Evolutionary conservation across 2,113 vertebrate species (phyloP), one percentile per base, ranked within the genome.

Genomic region (Leptodactylus fuscus): DNA sequence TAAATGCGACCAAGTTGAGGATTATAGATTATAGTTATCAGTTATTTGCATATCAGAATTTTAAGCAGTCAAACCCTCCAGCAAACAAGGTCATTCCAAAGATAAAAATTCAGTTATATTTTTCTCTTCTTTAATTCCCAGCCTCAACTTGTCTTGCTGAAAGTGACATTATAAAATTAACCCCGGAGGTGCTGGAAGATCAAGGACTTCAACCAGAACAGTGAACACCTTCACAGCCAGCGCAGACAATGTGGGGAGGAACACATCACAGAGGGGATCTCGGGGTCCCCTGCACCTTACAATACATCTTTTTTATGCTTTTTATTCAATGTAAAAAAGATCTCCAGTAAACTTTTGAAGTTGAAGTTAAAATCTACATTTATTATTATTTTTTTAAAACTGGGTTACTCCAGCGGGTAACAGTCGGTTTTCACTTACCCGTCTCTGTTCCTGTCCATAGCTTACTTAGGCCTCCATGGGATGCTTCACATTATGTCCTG

Each of bases 11-110:
- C 85, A 85, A 49, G 69, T 87, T 62, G 82, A 90, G 94, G 93
- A 95, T 94, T 95, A 92, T 89, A 94, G 88, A 95, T 94, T 95
- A 91, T 90, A 91, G 91, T 87, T 93, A 91, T 93, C 85, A 65
- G 38, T 41, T 88, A 94, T 95, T 94, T 92, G 92, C 94, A 91
- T 93, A 89, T 94, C 93, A 91, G 93, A 93, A 86, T 87, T 95
- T 91, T 38, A 87, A 95, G 92, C 89, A 89, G 93, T 88, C 91
- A 91, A 93, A 93, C 93, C 93, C 94, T 94, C 89, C 90, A 89
- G 93, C 82, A 71, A 92, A 91, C 95, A 95, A 96, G 95, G 95
- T 95, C 95, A 93, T 91, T 92, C 58, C 91, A 88, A 92, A 96
- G 94, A 96, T 91, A 90, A 92, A 92, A 89, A 89, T 29, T 88